Conservation (phyloP, 2,888 invertebrate species). For the Caenorhabditis macrosperma region DNA sequence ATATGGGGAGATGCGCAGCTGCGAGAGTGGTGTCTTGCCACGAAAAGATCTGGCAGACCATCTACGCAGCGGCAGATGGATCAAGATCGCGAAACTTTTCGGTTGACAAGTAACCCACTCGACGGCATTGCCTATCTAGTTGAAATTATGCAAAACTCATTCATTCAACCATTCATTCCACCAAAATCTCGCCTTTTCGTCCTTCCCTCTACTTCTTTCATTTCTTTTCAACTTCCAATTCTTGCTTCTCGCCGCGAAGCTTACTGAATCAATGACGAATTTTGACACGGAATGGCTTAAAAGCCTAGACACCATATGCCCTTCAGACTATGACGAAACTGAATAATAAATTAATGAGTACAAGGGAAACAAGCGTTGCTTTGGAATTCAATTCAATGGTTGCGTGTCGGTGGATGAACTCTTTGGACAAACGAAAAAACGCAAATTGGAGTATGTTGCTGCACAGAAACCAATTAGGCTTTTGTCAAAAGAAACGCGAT, state of each 20-base stretch:
- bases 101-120: constrained; percentile 35
- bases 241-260: too few relatives aligned
- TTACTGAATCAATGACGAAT: background rate
- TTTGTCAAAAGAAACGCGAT: too few relatives aligned
- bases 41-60: constrained; percentile 33
- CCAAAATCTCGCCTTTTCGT: background rate
- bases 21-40: background rate
- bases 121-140: background rate
- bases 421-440: too few relatives aligned
- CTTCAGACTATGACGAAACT: background rate
- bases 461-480: too few relatives aligned
- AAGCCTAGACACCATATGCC: constrained; percentile 31
- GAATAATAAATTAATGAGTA: constrained; percentile 12
- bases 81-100: constrained; percentile 33
- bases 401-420: background rate
- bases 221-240: constrained; percentile 4
- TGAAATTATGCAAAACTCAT: constrained; percentile 44
- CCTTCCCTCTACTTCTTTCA: background rate
- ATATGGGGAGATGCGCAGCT: constrained; percentile 13
- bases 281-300: constrained; percentile 26
- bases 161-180: background rate
- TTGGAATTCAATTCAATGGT: background rate
- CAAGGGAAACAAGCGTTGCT: background rate
- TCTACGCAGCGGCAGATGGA: constrained; percentile 34
- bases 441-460: too few relatives aligned